A percentile compares a stretch with the other conserved stretches of the same genome.
phyloP scores from a whole-genome alignment of 2,797 vertebrate genomes.

The Tenualosa ilisha region DNA sequence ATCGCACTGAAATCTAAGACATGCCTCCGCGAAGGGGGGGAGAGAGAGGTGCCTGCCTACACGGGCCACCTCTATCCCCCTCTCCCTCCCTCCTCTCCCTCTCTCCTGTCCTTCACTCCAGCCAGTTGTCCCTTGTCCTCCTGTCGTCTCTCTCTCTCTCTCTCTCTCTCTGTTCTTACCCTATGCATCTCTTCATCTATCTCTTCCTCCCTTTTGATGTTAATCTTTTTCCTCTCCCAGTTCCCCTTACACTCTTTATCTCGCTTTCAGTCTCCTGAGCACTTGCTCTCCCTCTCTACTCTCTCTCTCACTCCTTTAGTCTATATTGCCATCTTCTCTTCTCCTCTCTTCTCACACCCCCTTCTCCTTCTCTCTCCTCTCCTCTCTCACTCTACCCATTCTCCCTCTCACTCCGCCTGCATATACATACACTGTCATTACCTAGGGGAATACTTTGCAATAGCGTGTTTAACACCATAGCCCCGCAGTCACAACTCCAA shows the following conservation, averaged over 20 bases:
- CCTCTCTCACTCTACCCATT: slow-evolving; percentile 37
- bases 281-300: neutral
- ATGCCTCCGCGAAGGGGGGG: slow-evolving; percentile 61
- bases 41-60: slow-evolving; percentile 26
- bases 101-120: slow-evolving; percentile 32
- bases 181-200: slow-evolving; percentile 30
- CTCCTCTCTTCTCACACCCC: slow-evolving; percentile 31
- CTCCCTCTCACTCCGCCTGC: slow-evolving; percentile 22
- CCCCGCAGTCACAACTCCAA: slow-evolving; percentile 63
- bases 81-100: slow-evolving; percentile 25
- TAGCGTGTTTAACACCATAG: slow-evolving; percentile 78
- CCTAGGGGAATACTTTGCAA: slow-evolving; percentile 76
- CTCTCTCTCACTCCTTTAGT: slow-evolving; percentile 27
- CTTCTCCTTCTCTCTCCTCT: neutral
- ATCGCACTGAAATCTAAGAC: slow-evolving; percentile 77
- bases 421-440: slow-evolving; percentile 72
- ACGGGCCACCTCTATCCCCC: slow-evolving; percentile 10
- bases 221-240: slow-evolving; percentile 33
- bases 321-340: slow-evolving; percentile 24
- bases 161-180: slow-evolving; percentile 40
- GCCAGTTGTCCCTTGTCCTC: neutral
- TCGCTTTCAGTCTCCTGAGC: slow-evolving; percentile 2
- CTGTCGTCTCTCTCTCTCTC: slow-evolving; percentile 31
- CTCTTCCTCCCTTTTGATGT: neutral
- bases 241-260: slow-evolving; percentile 11